phyloP scores from a whole-genome alignment of 2,113 vertebrate species.

The Neolamprologus toae region DNA sequence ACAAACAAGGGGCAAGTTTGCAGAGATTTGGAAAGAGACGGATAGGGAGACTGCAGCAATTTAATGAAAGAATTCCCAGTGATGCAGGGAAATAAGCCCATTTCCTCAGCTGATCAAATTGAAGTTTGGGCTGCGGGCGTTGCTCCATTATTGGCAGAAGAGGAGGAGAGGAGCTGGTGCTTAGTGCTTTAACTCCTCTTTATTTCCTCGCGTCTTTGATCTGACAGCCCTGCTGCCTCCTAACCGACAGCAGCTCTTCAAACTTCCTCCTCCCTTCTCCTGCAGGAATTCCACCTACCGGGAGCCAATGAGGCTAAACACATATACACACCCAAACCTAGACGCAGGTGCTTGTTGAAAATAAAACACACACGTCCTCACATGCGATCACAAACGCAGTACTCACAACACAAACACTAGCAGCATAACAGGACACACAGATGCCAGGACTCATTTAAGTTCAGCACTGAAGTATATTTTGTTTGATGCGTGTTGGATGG shows the following conservation, averaged over 20 bases:
- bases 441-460: background rate
- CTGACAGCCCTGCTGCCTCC: constrained; percentile 39
- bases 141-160: constrained; percentile 47
- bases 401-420: background rate
- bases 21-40: background rate
- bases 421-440: background rate
- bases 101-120: constrained; percentile 63
- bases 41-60: constrained; percentile 1
- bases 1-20: constrained; percentile 9
- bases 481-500: background rate
- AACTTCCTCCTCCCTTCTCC: constrained; percentile 13
- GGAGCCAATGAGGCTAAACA: constrained; percentile 12
- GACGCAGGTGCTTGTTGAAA: background rate
- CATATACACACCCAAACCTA: background rate
- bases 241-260: constrained; percentile 30
- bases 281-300: constrained; percentile 5
- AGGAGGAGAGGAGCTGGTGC: constrained; percentile 21
- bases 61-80: constrained; percentile 57
- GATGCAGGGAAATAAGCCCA: constrained; percentile 28
- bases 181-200: constrained; percentile 51
- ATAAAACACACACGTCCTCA: background rate
- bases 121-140: constrained; percentile 37
- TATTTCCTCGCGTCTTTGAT: constrained; percentile 46
- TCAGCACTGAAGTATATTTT: background rate
- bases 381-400: background rate